These are phyloP conservation scores for Ypsolopha scabrella DNA, from an alignment of 2,888 invertebrate genomes.

Conservation along the genomic window DNA sequence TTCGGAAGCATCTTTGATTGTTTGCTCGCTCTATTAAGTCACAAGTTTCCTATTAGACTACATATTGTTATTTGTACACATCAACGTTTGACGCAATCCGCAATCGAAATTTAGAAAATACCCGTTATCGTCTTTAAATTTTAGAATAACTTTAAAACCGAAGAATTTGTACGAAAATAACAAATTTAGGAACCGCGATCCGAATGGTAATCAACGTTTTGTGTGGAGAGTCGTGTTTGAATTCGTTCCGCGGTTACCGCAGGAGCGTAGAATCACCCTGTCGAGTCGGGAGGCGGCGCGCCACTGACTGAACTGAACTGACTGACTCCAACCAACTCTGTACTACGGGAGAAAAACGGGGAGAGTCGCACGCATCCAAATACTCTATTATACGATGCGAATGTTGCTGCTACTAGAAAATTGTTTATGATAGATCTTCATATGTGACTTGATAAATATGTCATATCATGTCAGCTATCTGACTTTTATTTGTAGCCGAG, in stretches of 20 bases:
- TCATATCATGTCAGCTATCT: background rate
- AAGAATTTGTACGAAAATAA: no score
- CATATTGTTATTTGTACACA: no score
- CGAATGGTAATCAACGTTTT: conserved; percentile 7
- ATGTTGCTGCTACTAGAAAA: background rate
- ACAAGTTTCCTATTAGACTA: no score
- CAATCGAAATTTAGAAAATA: background rate
- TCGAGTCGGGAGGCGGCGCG: conserved; percentile 39
- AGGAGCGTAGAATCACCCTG: conserved; percentile 26
- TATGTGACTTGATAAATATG: background rate
- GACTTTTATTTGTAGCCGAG: background rate
- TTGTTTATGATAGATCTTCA: background rate
- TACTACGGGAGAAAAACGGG: background rate
- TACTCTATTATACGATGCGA: background rate
- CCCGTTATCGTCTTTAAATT: background rate
- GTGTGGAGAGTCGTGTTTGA: conserved; percentile 39
- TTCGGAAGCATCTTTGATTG: no score
- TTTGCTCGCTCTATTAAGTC: no score
- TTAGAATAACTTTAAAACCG: background rate
- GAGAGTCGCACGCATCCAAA: background rate
- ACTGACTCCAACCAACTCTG: conserved; percentile 4
- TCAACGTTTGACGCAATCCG: background rate
- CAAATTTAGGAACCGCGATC: background rate
- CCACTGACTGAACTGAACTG: conserved; percentile 42
- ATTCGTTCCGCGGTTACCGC: conserved; percentile 29